phyloP scores from a whole-genome alignment of 2,797 vertebrate species.

The Decapterus maruadsi region DNA sequence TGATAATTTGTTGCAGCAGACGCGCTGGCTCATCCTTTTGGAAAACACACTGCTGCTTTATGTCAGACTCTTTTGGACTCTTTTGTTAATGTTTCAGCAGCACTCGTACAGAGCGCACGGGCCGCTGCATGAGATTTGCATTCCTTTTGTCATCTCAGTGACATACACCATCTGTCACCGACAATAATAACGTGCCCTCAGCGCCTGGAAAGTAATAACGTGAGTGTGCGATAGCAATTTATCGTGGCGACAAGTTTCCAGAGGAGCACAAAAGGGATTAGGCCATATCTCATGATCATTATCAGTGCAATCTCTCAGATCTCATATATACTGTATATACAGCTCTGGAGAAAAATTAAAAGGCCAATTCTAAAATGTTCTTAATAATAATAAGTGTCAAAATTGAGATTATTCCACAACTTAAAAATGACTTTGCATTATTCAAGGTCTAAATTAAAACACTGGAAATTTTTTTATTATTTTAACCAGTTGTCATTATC shows the following conservation, averaged over 20 bases:
- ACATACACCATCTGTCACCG: slow-evolving; percentile 17
- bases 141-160: slow-evolving; percentile 18
- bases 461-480: no score
- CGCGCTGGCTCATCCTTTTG: slow-evolving; percentile 55
- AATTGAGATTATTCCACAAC: no score
- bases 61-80: slow-evolving; percentile 33
- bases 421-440: no score
- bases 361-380: no score
- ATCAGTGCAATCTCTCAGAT: background rate
- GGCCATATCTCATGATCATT: background rate
- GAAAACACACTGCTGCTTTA: slow-evolving; percentile 32
- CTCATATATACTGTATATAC: no score
- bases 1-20: slow-evolving; percentile 54
- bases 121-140: slow-evolving; percentile 8
- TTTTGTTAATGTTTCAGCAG: slow-evolving; percentile 44
- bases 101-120: background rate
- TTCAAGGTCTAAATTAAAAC: no score
- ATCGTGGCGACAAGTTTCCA: slow-evolving; percentile 9
- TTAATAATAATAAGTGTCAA: no score
- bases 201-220: slow-evolving; percentile 36
- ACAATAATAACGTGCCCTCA: slow-evolving; percentile 19
- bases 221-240: slow-evolving; percentile 12
- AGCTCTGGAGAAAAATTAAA: no score
- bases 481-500: no score
- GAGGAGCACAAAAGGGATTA: background rate